phyloP scores from a whole-genome alignment of 2,113 vertebrate species.

The Cryptoleucopteryx plumbea region DNA sequence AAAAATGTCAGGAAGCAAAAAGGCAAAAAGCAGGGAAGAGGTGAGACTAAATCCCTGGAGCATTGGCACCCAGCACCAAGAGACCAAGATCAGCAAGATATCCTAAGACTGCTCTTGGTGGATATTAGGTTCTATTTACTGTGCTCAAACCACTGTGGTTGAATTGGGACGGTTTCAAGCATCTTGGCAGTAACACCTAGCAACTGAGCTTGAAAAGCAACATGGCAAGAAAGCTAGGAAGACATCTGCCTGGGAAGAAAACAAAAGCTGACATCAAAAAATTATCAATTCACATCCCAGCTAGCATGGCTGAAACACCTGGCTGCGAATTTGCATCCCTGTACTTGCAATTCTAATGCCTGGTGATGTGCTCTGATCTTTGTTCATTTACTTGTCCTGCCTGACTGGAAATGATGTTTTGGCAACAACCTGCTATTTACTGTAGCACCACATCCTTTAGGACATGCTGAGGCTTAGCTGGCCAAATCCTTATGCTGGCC shows the following conservation, averaged over 20 bases:
- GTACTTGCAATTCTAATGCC: background rate
- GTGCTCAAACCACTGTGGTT: background rate
- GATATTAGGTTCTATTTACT: background rate
- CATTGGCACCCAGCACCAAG: background rate
- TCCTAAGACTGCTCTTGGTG: background rate
- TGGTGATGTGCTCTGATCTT: constrained; percentile 12
- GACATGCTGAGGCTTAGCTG: background rate
- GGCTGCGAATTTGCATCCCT: constrained; percentile 8
- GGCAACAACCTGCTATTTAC: constrained; percentile 46
- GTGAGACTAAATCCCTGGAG: background rate
- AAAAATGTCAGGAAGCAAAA: background rate
- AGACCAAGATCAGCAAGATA: background rate
- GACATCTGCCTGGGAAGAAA: background rate
- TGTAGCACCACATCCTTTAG: constrained; percentile 1
- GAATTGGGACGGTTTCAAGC: background rate
- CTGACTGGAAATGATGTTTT: constrained; percentile 37
- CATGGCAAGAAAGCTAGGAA: background rate
- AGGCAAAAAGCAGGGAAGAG: background rate
- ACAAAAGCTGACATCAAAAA: constrained; percentile 15
- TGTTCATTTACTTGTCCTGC: constrained; percentile 19
- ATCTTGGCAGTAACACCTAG: background rate
- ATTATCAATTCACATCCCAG: background rate
- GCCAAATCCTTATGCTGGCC: background rate
- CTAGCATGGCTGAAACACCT: background rate
- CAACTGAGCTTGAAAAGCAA: background rate